phyloP scores from a whole-genome alignment of 1,140 invertebrate genomes.

The Lerema accius region DNA sequence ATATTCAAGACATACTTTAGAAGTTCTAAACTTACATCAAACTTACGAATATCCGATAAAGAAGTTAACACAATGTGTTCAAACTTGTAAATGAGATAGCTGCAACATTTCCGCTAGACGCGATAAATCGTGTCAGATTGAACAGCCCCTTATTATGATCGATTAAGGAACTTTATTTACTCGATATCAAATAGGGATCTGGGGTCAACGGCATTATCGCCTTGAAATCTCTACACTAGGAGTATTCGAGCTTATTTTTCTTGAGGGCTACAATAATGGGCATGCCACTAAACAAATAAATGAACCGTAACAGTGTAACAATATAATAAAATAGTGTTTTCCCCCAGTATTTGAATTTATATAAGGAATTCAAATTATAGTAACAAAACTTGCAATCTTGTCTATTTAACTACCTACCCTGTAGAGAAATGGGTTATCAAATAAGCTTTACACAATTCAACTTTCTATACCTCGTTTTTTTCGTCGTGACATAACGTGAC shows the following conservation, averaged over 20 bases:
- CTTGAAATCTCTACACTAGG: conserved; percentile 37
- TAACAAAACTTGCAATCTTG: too few species aligned
- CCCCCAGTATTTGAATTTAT: background rate
- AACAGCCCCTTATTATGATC: conserved; percentile 29
- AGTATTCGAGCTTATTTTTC: conserved; percentile 23
- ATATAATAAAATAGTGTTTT: background rate
- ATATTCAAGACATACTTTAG: too few species aligned
- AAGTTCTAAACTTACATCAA: too few species aligned
- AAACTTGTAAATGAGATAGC: background rate
- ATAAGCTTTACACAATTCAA: too few species aligned
- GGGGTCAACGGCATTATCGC: conserved; percentile 44
- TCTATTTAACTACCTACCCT: background rate
- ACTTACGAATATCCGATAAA: conserved; percentile 13
- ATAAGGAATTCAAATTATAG: background rate
- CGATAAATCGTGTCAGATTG: conserved; percentile 15
- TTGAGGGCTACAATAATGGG: conserved; percentile 16
- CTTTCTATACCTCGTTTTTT: too few species aligned
- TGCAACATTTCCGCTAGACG: conserved; percentile 5
- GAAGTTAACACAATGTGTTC: background rate
- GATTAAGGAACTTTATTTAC: conserved; percentile 40
- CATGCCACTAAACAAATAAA: background rate
- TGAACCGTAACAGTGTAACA: background rate
- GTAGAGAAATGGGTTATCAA: too few species aligned
- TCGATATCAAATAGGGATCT: conserved; percentile 39
- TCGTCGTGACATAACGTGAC: too few species aligned